Evolutionary conservation across 1,140 invertebrate genomes (phyloP).

Genomic region (Leptonema lineaticorne): DNA sequence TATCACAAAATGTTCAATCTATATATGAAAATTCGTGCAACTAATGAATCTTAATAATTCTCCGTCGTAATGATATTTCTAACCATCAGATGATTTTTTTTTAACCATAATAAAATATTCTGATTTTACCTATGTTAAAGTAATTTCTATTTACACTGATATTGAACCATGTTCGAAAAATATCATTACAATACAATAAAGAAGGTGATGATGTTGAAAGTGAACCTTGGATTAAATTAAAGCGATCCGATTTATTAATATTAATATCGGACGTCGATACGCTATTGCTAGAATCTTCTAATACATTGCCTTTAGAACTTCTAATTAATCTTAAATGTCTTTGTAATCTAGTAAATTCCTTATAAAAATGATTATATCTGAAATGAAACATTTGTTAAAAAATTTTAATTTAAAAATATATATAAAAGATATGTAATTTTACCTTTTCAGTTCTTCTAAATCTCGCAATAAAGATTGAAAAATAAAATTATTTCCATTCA

Average conservation of each 20-base stretch:
- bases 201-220: slow-evolving; percentile 30
- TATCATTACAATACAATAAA: slow-evolving; percentile 21
- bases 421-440: background rate
- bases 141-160: background rate
- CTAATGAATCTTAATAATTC: no score
- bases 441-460: slow-evolving; percentile 58
- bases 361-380: slow-evolving; percentile 58
- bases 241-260: slow-evolving; percentile 34
- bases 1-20: no score
- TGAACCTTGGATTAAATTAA: slow-evolving; percentile 29
- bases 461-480: slow-evolving; percentile 50
- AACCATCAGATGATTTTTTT: no score
- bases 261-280: slow-evolving; percentile 33
- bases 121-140: no score
- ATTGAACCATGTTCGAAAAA: background rate
- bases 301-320: slow-evolving; percentile 50
- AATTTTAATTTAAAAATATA: slow-evolving; percentile 4
- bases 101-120: no score
- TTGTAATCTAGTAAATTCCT: slow-evolving; percentile 57
- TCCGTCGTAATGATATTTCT: no score
- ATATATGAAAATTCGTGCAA: no score
- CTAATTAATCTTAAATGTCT: slow-evolving; percentile 53
- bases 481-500: slow-evolving; percentile 24
- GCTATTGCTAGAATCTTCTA: slow-evolving; percentile 44
- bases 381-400: slow-evolving; percentile 40